Evolutionary conservation across 2,113 vertebrate species (phyloP).

Genomic region (Elachura formosa): DNA sequence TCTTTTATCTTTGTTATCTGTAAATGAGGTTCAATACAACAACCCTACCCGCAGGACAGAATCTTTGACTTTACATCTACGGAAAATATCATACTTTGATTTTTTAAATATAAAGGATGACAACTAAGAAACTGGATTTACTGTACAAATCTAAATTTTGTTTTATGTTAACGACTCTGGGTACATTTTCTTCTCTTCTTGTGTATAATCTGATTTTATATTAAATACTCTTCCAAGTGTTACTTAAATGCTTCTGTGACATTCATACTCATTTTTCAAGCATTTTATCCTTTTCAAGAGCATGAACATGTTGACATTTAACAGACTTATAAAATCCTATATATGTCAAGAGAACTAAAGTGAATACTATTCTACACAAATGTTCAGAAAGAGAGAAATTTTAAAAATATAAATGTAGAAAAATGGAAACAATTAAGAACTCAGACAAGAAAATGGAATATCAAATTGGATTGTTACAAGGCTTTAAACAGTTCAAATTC

Average conservation of each 20-base stretch:
- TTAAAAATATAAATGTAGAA: neutral
- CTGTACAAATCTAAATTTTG: neutral
- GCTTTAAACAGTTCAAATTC: neutral
- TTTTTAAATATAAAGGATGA: neutral
- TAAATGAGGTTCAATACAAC: neutral
- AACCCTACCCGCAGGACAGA: neutral
- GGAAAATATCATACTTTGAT: neutral
- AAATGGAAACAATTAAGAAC: neutral
- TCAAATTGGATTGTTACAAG: neutral
- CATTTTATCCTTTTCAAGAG: neutral
- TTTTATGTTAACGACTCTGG: neutral
- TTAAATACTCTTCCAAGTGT: neutral
- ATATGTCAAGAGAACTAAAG: neutral
- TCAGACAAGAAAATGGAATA: neutral
- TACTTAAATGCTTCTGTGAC: neutral
- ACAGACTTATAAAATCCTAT: neutral
- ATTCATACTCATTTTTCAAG: neutral
- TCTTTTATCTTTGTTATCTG: neutral
- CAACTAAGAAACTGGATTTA: neutral
- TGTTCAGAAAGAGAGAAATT: neutral
- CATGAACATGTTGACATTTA: neutral
- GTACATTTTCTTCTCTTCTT: neutral
- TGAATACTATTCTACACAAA: neutral
- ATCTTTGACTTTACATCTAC: neutral
- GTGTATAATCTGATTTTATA: neutral